Evolutionary conservation across 2,113 vertebrate species (phyloP).

Genomic region (Hydropotes inermis): DNA sequence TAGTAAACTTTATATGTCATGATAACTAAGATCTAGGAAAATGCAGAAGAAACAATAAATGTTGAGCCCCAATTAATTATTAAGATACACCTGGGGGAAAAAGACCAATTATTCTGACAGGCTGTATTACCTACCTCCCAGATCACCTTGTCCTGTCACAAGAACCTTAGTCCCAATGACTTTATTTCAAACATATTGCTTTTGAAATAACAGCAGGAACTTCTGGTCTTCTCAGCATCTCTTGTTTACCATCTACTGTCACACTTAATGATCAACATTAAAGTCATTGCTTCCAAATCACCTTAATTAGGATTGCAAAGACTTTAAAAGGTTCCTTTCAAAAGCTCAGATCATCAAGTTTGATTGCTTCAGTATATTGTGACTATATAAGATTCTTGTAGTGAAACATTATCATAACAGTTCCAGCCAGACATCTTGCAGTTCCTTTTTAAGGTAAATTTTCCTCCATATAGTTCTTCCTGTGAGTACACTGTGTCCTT

Average conservation of each 20-base stretch:
- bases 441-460: neutral
- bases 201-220: slow-evolving; percentile 33
- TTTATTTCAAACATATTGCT: slow-evolving; percentile 49
- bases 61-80: slow-evolving; percentile 31
- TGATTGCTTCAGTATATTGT: slow-evolving; percentile 5
- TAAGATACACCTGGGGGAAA: neutral
- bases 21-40: neutral
- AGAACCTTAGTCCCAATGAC: neutral
- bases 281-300: slow-evolving; percentile 61
- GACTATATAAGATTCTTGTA: slow-evolving; percentile 19
- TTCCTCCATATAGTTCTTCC: neutral
- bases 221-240: slow-evolving; percentile 1
- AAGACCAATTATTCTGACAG: slow-evolving; percentile 37
- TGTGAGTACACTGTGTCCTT: neutral
- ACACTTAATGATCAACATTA: slow-evolving; percentile 56
- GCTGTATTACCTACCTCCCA: neutral
- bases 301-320: slow-evolving; percentile 52
- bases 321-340: slow-evolving; percentile 50
- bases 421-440: neutral
- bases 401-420: neutral
- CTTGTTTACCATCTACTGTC: slow-evolving; percentile 43
- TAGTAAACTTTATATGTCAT: neutral
- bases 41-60: neutral
- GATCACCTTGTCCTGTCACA: neutral
- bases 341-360: slow-evolving; percentile 42